These are phyloP conservation scores for Grammomys surdaster DNA, from an alignment of 2,113 vertebrate species.

Conservation along the genomic window DNA sequence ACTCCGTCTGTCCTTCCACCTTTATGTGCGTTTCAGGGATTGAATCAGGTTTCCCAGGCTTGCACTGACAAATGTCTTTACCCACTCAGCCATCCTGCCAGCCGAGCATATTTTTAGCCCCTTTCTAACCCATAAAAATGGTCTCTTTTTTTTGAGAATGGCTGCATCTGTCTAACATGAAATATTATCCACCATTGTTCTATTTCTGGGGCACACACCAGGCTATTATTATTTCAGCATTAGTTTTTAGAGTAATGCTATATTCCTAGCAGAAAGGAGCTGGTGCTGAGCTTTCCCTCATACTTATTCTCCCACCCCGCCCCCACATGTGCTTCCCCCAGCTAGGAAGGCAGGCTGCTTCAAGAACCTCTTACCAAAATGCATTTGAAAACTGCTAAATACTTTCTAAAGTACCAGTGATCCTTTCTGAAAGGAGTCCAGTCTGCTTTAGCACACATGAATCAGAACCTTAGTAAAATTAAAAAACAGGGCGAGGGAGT, in stretches of 20 bases:
- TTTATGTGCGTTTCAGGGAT: not conserved
- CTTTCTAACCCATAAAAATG: not conserved
- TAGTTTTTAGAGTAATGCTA: not conserved
- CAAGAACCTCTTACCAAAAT: not conserved
- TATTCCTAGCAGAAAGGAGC: not conserved
- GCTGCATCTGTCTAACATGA: not conserved
- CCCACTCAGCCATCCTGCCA: not conserved
- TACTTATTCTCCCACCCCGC: rapidly evolving
- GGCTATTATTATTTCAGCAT: not conserved
- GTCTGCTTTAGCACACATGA: conserved; percentile 23
- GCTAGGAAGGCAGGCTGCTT: not conserved
- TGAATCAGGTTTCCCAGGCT: not conserved
- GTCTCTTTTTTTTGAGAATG: conserved; percentile 12
- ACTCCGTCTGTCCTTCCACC: not conserved
- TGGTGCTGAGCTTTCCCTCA: not conserved
- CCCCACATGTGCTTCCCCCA: no score
- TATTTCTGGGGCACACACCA: not conserved
- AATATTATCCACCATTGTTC: not conserved
- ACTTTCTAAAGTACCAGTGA: not conserved
- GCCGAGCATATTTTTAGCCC: not conserved
- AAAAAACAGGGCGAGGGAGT: not conserved
- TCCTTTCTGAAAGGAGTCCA: conserved; percentile 7
- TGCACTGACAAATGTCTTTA: not conserved
- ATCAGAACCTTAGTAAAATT: conserved; percentile 11
- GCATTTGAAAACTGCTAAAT: not conserved